Evolutionary conservation across 2,888 invertebrate genomes (phyloP).

Genomic region (Barypeithes pellucidus): DNA sequence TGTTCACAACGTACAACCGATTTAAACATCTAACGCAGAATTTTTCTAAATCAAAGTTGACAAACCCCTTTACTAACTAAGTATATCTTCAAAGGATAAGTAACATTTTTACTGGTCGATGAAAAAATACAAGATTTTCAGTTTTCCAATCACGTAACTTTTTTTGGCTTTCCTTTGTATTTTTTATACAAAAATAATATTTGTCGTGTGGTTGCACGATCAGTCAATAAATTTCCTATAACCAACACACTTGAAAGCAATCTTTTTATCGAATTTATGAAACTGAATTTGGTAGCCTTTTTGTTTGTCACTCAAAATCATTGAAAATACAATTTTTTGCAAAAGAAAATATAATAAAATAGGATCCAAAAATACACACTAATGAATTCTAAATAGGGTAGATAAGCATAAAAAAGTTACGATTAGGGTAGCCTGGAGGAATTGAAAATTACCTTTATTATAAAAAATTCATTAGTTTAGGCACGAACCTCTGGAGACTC

Average conservation of each 20-base stretch:
- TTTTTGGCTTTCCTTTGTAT: background rate
- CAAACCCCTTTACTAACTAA: too few species aligned
- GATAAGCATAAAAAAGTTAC: constrained; percentile 24
- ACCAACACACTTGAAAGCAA: background rate
- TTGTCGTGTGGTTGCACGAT: constrained; percentile 1
- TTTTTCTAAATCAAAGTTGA: too few species aligned
- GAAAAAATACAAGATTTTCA: too few species aligned
- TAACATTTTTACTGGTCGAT: too few species aligned
- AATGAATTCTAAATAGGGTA: constrained; percentile 18
- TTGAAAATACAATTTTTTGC: background rate
- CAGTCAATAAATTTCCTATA: background rate
- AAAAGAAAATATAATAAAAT: constrained; percentile 14
- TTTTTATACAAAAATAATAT: background rate
- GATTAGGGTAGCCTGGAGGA: constrained; percentile 9
- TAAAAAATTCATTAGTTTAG: constrained; percentile 24
- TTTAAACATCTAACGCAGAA: too few species aligned
- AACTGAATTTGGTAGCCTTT: background rate
- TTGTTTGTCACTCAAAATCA: background rate
- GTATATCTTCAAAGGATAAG: too few species aligned
- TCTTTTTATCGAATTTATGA: constrained; percentile 1
- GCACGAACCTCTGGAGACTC: constrained; percentile 17
- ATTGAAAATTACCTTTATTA: constrained; percentile 17
- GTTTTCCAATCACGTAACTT: background rate
- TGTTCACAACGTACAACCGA: too few species aligned
- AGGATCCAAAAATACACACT: background rate